Evolutionary conservation across 1,140 invertebrate genomes (phyloP).

Genomic region (Pseudomyrmex cubaensis): DNA sequence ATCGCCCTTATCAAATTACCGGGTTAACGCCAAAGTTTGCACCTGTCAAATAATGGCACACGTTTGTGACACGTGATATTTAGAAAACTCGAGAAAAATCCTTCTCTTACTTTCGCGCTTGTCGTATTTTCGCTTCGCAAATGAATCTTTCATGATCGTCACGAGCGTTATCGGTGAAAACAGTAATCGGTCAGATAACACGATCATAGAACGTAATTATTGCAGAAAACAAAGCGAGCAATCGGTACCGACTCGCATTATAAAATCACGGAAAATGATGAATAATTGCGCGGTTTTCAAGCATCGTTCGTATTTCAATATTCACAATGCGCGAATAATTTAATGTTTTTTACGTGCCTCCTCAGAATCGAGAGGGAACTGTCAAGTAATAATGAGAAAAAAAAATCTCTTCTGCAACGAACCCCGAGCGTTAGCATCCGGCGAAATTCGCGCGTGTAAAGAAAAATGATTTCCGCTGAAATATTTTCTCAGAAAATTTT

Average conservation of each 20-base stretch:
- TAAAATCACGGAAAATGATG: background rate
- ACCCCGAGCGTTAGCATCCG: background rate
- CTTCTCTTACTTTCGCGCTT: background rate
- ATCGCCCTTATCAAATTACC: slow-evolving; percentile 58
- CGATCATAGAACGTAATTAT: background rate
- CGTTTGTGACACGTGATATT: slow-evolving; percentile 37
- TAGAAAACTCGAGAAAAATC: slow-evolving; percentile 46
- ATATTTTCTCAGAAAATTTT: background rate
- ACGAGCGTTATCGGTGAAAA: background rate
- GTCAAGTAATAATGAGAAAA: background rate
- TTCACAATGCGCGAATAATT: slow-evolving; percentile 14
- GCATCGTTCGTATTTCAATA: background rate
- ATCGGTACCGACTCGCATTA: background rate
- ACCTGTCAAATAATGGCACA: slow-evolving; percentile 49
- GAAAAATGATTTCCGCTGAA: slow-evolving; percentile 32
- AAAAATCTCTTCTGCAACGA: background rate
- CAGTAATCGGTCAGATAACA: slow-evolving; percentile 21
- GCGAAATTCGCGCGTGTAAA: slow-evolving; percentile 1
- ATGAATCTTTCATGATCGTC: slow-evolving; percentile 34
- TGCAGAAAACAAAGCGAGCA: background rate
- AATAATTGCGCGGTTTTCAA: background rate
- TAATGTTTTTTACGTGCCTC: slow-evolving; percentile 1
- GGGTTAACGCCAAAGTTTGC: slow-evolving; percentile 47
- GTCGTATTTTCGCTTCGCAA: background rate
- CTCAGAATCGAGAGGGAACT: background rate